Base-by-base conservation (phyloP, 2,113 vertebrate species). In the Brevimyrus niger region DNA sequence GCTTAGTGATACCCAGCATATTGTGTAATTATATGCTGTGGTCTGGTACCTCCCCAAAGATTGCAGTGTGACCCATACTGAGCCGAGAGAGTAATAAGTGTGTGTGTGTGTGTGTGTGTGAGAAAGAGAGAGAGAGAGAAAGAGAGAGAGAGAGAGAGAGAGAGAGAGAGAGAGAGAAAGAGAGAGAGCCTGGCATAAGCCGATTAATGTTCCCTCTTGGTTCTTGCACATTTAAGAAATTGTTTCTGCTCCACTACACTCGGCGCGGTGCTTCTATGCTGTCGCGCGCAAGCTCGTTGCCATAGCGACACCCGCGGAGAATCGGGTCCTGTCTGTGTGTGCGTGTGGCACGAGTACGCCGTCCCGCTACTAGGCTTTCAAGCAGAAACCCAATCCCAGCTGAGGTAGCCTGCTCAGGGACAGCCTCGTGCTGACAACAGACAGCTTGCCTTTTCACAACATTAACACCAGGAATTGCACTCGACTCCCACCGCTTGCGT, bases 191-290 rank as follows among this genome's bases (percentile, higher is more conserved):
- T 83, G 90, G 92, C 27, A 93, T 96, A 96, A 96, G 95, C 94
- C 94, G 95, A 96, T 95, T 95, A 95, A 94, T 94, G 93, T 94
- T 95, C 94, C 93, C 94, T 94, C 95, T 95, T 95, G 94, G 94
- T 94, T 95, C 94, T 92, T 94, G 94, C 92, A 93, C 95, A 94
- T 94, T 95, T 95, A 95, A 94, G 92, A 95, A 96, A 95, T 95
- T 94, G 94, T 94, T 95, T 96, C 95, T 94, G 95, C 95, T 93
- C 94, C 94, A 94, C 93, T 96, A 95, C 95, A 96, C 94, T 93
- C 91, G 50, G 90, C 38, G 89, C 73, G 7, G 38, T 88, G 92
- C 93, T 92, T 94, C 92, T 90, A 91, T 94, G 93, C 93, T 90
- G 80, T 50, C 47, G 38, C 92, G 90, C 89, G 86, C 92, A 91